Percentiles rank a stretch among this genome's conserved stretches.
phyloP scores from a whole-genome alignment of 2,888 invertebrate genomes.

The Agrilus cyanescens region DNA sequence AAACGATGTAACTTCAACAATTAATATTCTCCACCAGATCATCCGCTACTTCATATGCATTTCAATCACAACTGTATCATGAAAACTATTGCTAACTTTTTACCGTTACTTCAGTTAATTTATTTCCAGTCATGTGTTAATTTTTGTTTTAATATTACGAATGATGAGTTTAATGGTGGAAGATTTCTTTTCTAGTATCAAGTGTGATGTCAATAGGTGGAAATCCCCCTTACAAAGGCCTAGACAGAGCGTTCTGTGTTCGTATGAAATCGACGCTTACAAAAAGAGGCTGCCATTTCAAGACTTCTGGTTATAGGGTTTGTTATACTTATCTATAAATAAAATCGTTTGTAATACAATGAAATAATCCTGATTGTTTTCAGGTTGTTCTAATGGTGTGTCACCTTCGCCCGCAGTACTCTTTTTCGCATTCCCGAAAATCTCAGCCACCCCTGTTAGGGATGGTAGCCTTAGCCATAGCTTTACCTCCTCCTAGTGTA shows the following conservation, averaged over 20 bases:
- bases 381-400: conserved; percentile 91
- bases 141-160: too few relatives aligned
- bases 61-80: too few relatives aligned
- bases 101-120: too few relatives aligned
- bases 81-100: too few relatives aligned
- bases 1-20: too few relatives aligned
- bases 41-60: too few relatives aligned
- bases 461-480: conserved; percentile 91
- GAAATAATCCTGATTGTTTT: conserved; percentile 17
- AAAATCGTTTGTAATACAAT: background rate
- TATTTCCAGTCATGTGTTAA: too few relatives aligned
- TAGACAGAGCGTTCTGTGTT: conserved; percentile 86
- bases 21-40: too few relatives aligned
- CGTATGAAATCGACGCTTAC: conserved; percentile 97
- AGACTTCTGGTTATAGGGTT: conserved; percentile 91
- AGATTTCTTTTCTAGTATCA: conserved; percentile 49
- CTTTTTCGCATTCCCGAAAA: conserved; percentile 82
- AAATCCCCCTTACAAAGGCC: conserved; percentile 59
- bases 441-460: conserved; percentile 78
- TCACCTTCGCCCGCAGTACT: conserved; percentile 84
- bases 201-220: conserved; percentile 69
- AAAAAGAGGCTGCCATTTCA: conserved; percentile 93
- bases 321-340: conserved; percentile 31
- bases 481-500: conserved; percentile 91
- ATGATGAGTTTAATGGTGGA: background rate